Evolutionary conservation across 1,140 invertebrate genomes (phyloP).

Genomic region (Drosophila fuyamai): DNA sequence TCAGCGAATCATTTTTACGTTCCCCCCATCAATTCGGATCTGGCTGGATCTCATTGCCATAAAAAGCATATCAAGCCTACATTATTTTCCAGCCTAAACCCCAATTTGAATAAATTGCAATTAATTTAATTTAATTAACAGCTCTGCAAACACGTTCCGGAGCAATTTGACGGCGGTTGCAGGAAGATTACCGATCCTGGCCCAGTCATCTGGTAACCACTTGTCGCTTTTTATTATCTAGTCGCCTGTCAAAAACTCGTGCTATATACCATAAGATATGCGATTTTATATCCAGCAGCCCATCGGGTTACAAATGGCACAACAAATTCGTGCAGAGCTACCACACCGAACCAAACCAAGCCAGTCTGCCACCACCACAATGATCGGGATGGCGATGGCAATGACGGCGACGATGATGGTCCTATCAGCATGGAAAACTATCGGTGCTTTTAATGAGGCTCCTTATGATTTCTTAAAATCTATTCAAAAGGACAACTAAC

Average conservation of each 20-base stretch:
- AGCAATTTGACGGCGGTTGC: constrained; percentile 28
- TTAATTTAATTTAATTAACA: constrained; percentile 70
- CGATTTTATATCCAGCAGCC: constrained; percentile 63
- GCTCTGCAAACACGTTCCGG: constrained; percentile 56
- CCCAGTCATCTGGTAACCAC: constrained; percentile 42
- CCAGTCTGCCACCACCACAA: constrained; percentile 7
- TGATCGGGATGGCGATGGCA: constrained; percentile 22
- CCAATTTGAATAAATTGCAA: constrained; percentile 48
- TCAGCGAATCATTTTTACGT: constrained; percentile 18
- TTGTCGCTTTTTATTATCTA: constrained; percentile 79
- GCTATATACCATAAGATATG: constrained; percentile 65
- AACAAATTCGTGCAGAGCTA: constrained; percentile 77
- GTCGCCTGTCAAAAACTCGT: constrained; percentile 69
- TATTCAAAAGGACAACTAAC: constrained; percentile 71
- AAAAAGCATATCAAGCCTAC: constrained; percentile 32
- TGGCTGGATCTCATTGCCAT: neutral
- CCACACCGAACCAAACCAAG: constrained; percentile 21
- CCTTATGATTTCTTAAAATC: constrained; percentile 75
- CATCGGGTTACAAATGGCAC: constrained; percentile 51
- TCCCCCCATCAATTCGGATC: constrained; percentile 25
- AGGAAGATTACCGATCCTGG: constrained; percentile 33
- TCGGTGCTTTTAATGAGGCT: constrained; percentile 46
- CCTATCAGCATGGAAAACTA: constrained; percentile 45
- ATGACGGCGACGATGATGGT: constrained; percentile 31
- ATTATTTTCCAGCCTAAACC: constrained; percentile 30